These are phyloP conservation scores for Brienomyrus longianalis DNA, from an alignment of 2,113 vertebrate species.

Conservation along the genomic window DNA sequence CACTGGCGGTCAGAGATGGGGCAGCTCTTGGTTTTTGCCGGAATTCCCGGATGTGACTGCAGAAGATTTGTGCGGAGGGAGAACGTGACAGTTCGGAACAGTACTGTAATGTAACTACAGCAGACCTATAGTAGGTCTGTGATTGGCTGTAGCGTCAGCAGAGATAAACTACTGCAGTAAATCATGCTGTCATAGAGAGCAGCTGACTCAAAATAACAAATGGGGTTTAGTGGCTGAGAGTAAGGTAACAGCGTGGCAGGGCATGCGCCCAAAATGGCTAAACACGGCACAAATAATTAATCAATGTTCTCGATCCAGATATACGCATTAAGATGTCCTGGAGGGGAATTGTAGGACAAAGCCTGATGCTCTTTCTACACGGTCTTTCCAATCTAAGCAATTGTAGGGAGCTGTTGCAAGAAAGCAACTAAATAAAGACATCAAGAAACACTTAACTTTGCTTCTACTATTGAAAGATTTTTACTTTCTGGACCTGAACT, in stretches of 20 bases:
- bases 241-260: background rate
- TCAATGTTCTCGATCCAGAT: background rate
- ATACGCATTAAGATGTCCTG: background rate
- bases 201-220: background rate
- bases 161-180: background rate
- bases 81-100: background rate
- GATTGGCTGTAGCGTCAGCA: background rate
- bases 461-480: background rate
- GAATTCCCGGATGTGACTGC: background rate
- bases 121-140: background rate
- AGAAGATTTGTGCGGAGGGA: background rate
- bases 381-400: background rate
- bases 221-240: background rate
- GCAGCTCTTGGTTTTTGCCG: background rate
- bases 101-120: background rate
- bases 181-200: background rate
- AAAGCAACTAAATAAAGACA: background rate
- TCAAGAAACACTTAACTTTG: background rate
- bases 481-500: background rate
- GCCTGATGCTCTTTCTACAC: background rate
- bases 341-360: background rate
- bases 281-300: background rate
- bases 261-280: background rate
- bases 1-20: background rate
- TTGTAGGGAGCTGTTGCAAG: background rate